Evolutionary conservation across 2,113 vertebrate species (phyloP).

Genomic region (Phodopus roborovskii): DNA sequence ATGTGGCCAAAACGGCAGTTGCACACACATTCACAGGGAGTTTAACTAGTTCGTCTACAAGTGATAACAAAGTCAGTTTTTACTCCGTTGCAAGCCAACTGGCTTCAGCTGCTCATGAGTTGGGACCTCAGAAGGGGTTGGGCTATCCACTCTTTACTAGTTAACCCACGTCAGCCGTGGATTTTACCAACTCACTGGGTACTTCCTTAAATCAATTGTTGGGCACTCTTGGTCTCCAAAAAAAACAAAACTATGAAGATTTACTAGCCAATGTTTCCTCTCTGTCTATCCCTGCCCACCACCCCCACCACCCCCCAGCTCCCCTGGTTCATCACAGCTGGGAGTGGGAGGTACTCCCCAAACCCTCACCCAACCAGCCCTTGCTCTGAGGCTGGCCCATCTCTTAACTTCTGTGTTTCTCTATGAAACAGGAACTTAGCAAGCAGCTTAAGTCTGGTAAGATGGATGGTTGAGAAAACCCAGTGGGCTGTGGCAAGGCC

Average conservation of each 20-base stretch:
- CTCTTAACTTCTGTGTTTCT: slow-evolving; percentile 80
- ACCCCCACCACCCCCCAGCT: too few relatives aligned
- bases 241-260: slow-evolving; percentile 56
- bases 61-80: not conserved
- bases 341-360: slow-evolving; percentile 45
- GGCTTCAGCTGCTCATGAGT: not conserved
- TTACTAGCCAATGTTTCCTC: slow-evolving; percentile 49
- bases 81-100: not conserved
- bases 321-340: not conserved
- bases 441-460: slow-evolving; percentile 44
- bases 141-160: not conserved
- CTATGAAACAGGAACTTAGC: slow-evolving; percentile 81
- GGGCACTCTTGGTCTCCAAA: slow-evolving; percentile 41
- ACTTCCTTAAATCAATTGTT: slow-evolving; percentile 75
- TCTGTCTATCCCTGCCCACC: not conserved
- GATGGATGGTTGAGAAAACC: slow-evolving; percentile 75
- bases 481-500: slow-evolving; percentile 47
- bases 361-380: slow-evolving; percentile 25
- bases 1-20: not conserved
- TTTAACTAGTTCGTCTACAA: slow-evolving; percentile 4
- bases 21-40: not conserved
- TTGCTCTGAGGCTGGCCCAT: not conserved
- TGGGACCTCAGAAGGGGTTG: not conserved
- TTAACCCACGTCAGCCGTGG: slow-evolving; percentile 61
- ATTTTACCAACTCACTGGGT: slow-evolving; percentile 61